Base-by-base conservation (phyloP, 1,140 invertebrate species). In the Helicoverpa zea region DNA sequence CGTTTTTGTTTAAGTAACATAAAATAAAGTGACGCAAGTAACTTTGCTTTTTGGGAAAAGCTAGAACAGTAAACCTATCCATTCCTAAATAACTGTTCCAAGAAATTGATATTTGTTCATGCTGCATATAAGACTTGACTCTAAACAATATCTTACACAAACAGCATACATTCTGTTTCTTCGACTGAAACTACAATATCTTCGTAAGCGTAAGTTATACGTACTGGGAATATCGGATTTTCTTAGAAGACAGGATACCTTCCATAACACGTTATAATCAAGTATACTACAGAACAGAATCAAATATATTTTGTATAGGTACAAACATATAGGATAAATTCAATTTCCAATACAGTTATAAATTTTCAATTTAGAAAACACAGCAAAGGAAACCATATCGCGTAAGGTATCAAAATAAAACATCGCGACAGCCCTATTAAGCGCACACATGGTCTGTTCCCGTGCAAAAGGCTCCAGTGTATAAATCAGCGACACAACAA, bases 401-500 rank as follows among this genome's bases (percentile, higher is more conserved):
- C 13, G 3, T 13, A 35, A 43, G 59, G 59, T 30, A 63, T 4
- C 66, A 52, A 52, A 70, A 70, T 49, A 73, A 51, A 51, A 73
- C 23, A 61, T 12, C 23, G 3, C 29, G 80, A 76, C 79, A 87
- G 49, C 70, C 81, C 79, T 79, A 82, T 56, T 61, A 61, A 68
- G 79, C 68, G 13, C 86, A 89, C 87, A 91, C 89, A 87, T 86
- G 82, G 81, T 74, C 54, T 29, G 47, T 83, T 88, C 83, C 81
- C 88, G 86, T 80, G 86, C 70, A 81, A 90, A 89, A 91, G 89
- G 85, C 86, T 87, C 86, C 82, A 92, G 91, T 92, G 88, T 94
- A 94, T 94, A 94, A 94, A 94, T 94, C 92, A 94, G 91, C 91
- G 87, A 87, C 88, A 87, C 91, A 93, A 94, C 93, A 94, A 94